Conservation (phyloP, 2,113 vertebrate genomes). For the Lophius piscatorius region DNA sequence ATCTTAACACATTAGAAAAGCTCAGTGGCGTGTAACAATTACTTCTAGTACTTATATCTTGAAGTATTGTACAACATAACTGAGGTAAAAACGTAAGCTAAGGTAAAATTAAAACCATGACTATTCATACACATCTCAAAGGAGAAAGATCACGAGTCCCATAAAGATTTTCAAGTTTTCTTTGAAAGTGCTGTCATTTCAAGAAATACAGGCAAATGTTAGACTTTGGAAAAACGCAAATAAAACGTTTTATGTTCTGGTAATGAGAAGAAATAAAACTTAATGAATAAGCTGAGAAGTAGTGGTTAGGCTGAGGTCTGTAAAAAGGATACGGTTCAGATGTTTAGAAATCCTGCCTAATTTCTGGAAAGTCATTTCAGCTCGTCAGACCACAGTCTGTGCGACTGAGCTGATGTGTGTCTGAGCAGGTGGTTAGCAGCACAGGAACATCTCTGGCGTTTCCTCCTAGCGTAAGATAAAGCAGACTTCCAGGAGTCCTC, state of each 20-base stretch:
- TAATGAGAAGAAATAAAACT: slow-evolving; percentile 45
- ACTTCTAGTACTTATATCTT: neutral
- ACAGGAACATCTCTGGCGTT: too few relatives aligned
- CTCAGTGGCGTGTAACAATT: neutral
- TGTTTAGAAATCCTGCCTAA: slow-evolving; percentile 4
- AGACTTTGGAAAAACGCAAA: slow-evolving; percentile 23
- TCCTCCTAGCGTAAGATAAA: too few relatives aligned
- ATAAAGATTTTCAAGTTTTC: too few relatives aligned
- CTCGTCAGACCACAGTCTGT: neutral
- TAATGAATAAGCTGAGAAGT: slow-evolving; percentile 41
- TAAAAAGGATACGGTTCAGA: slow-evolving; percentile 5
- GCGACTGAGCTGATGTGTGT: too few relatives aligned
- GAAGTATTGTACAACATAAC: neutral
- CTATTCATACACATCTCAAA: too few relatives aligned
- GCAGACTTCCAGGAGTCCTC: too few relatives aligned
- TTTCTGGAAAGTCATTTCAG: neutral
- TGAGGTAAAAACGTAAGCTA: too few relatives aligned
- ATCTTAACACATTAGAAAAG: neutral
- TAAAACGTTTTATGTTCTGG: slow-evolving; percentile 54
- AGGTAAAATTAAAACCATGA: too few relatives aligned
- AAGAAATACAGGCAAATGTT: slow-evolving; percentile 23
- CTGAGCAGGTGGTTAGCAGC: too few relatives aligned
- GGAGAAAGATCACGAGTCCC: too few relatives aligned
- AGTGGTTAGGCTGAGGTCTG: slow-evolving; percentile 15
- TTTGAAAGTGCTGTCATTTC: slow-evolving; percentile 12